phyloP scores from a whole-genome alignment of 1,140 invertebrate species.

The Drosophila mauritiana region DNA sequence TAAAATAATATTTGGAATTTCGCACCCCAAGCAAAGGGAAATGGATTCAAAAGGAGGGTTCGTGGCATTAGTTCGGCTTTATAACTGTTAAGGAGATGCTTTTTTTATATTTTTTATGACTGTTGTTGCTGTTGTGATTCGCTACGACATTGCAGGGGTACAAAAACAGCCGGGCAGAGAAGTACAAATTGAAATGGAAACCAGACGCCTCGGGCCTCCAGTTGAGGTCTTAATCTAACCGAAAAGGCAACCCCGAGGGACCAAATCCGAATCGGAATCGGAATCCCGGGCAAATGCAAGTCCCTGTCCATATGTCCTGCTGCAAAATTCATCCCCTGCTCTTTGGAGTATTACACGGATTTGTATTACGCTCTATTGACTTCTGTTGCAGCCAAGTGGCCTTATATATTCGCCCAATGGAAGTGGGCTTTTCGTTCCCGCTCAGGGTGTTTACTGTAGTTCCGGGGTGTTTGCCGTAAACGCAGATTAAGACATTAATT shows the following conservation, averaged over 20 bases:
- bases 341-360: constrained; percentile 69
- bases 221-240: constrained; percentile 83
- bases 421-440: background rate
- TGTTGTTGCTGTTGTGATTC: constrained; percentile 84
- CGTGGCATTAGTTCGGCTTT: constrained; percentile 74
- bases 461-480: constrained; percentile 80
- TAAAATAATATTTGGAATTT: constrained; percentile 84
- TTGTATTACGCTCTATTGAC: constrained; percentile 84
- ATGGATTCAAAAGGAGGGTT: constrained; percentile 3
- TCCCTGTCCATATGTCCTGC: constrained; percentile 65
- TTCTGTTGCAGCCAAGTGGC: constrained; percentile 75
- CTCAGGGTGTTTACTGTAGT: constrained; percentile 45
- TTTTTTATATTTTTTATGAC: constrained; percentile 66
- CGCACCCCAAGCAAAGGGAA: constrained; percentile 70
- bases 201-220: constrained; percentile 46
- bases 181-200: constrained; percentile 47
- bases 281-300: constrained; percentile 47
- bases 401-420: constrained; percentile 10
- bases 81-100: constrained; percentile 68
- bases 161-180: constrained; percentile 2
- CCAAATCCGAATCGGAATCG: constrained; percentile 23
- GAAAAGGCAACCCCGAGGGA: constrained; percentile 77
- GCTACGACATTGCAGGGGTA: constrained; percentile 67
- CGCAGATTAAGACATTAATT: constrained; percentile 83
- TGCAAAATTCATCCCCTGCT: constrained; percentile 17